Evolutionary conservation across 2,888 invertebrate species (phyloP).

Genomic region (Pteria penguin): DNA sequence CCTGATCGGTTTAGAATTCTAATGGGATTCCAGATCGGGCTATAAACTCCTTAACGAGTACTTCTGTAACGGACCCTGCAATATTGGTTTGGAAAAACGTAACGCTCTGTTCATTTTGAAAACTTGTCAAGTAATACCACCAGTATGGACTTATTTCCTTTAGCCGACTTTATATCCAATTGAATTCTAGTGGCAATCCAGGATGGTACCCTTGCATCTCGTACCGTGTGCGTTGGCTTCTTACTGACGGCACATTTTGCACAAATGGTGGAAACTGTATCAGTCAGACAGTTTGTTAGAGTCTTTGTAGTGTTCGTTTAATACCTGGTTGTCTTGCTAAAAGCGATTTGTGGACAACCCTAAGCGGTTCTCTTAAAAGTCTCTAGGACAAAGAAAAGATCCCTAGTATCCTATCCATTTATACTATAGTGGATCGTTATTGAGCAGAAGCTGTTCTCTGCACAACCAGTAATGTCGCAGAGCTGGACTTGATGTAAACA

Average conservation of each 20-base stretch:
- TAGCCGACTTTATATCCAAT: not conserved
- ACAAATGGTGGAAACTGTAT: not conserved
- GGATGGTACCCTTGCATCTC: constrained; percentile 1
- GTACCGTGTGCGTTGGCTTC: not conserved
- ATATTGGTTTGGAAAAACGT: constrained; percentile 5
- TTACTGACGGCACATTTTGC: not conserved
- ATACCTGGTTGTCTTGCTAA: constrained; percentile 9
- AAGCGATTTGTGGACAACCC: not conserved
- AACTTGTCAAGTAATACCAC: constrained; percentile 19
- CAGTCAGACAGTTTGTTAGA: not conserved
- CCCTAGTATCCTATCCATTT: not conserved
- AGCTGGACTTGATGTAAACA: constrained; percentile 3
- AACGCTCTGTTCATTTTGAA: constrained; percentile 9
- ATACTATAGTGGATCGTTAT: not conserved
- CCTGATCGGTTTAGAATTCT: constrained; percentile 11
- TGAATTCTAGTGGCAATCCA: not conserved
- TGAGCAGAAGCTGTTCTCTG: not conserved
- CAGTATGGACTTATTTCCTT: constrained; percentile 11
- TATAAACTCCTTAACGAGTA: constrained; percentile 5
- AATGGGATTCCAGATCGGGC: constrained; percentile 17
- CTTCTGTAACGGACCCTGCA: constrained; percentile 6
- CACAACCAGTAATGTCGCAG: constrained; percentile 6
- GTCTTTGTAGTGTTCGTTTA: not conserved
- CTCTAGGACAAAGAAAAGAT: not conserved
- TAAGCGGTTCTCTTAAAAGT: not conserved